Evolutionary conservation across 1,140 invertebrate species (phyloP).

Genomic region (Caerostris darwini): DNA sequence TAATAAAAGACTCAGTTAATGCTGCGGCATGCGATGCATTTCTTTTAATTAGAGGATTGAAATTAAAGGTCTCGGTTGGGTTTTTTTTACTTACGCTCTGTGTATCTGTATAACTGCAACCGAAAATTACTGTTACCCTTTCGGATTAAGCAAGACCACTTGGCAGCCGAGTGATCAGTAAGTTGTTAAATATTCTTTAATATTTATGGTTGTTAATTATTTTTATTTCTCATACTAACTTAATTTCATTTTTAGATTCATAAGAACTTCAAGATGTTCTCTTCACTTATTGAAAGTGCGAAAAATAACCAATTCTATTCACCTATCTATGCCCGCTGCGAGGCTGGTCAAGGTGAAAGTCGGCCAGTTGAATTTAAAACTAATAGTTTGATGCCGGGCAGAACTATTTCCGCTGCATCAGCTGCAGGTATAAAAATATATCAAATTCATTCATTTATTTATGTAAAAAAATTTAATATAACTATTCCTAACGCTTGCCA

Average conservation of each 20-base stretch:
- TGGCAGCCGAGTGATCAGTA: neutral
- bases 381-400: conserved; percentile 1
- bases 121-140: conserved; percentile 1
- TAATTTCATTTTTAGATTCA: neutral
- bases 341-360: conserved; percentile 79
- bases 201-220: neutral
- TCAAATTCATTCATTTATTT: no score
- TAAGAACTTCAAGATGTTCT: conserved; percentile 85
- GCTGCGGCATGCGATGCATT: no score
- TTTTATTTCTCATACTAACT: neutral
- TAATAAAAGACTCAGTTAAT: no score
- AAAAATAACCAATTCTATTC: conserved; percentile 89
- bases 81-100: neutral
- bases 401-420: conserved; percentile 71
- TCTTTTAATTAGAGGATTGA: no score
- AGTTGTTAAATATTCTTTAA: no score
- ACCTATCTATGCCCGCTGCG: conserved; percentile 84
- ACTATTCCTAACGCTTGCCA: no score
- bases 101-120: neutral
- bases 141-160: neutral
- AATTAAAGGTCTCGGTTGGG: no score
- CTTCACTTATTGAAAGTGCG: conserved; percentile 87
- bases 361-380: conserved; percentile 45
- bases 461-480: no score
- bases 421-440: conserved; percentile 42